Percentiles rank a stretch among this genome's conserved stretches.
These are phyloP conservation scores for Eupithecia exiguata DNA, from an alignment of 2,888 invertebrate genomes.

Conservation along the genomic window DNA sequence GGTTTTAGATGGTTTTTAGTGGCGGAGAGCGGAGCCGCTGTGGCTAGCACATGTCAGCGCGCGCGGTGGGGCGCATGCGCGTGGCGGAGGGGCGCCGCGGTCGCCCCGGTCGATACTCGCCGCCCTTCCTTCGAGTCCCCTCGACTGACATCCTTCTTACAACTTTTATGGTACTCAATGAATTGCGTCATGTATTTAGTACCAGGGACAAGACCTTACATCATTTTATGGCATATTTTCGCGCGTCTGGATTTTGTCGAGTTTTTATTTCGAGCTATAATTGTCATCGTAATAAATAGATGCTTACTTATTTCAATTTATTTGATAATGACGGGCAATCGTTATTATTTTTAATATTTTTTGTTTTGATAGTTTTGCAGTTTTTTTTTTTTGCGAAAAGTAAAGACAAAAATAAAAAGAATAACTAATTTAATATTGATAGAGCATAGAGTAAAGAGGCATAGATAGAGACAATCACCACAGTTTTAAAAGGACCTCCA, in stretches of 20 bases:
- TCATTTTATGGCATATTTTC: slow-evolving; percentile 26
- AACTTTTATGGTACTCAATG: slow-evolving; percentile 67
- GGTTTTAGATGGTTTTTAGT: neutral
- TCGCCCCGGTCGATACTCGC: slow-evolving; percentile 70
- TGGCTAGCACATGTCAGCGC: slow-evolving; percentile 59
- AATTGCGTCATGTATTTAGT: slow-evolving; percentile 49
- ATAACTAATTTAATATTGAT: neutral
- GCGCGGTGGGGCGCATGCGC: slow-evolving; percentile 44
- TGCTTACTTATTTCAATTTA: neutral
- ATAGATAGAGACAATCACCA: neutral
- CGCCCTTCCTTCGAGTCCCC: slow-evolving; percentile 58
- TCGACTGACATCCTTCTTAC: slow-evolving; percentile 48
- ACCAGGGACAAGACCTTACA: slow-evolving; percentile 29
- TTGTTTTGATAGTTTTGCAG: neutral
- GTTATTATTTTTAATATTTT: neutral
- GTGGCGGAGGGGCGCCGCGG: neutral
- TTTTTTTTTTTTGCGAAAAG: neutral
- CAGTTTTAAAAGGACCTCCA: neutral
- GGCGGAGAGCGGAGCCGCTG: slow-evolving; percentile 40
- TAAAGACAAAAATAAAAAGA: neutral
- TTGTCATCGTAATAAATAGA: neutral
- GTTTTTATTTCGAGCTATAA: neutral
- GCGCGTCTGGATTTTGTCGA: neutral
- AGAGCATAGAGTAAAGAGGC: neutral
- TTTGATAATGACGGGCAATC: neutral